Conservation (phyloP, 2,113 vertebrate genomes). For the Hippopotamus amphibius region DNA sequence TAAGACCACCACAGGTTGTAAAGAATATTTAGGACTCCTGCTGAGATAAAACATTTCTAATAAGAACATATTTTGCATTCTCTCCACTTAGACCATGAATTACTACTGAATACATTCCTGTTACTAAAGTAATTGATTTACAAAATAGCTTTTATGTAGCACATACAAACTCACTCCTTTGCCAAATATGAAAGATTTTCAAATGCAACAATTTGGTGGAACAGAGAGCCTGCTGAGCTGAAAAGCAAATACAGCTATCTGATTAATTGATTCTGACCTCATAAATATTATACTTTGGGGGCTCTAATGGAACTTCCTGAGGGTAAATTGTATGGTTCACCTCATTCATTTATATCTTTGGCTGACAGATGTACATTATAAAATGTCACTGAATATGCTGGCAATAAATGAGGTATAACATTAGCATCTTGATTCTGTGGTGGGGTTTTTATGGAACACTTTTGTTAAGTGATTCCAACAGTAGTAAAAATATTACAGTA, state of each 20-base stretch:
- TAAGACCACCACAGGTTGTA: not conserved
- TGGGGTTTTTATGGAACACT: slow-evolving; percentile 87
- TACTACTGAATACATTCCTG: slow-evolving; percentile 59
- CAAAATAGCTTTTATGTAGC: slow-evolving; percentile 78
- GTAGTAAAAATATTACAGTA: slow-evolving; percentile 85
- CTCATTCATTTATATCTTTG: slow-evolving; percentile 90
- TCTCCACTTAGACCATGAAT: slow-evolving; percentile 71
- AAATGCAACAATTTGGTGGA: slow-evolving; percentile 86
- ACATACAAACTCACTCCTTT: slow-evolving; percentile 78
- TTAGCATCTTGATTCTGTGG: slow-evolving; percentile 90
- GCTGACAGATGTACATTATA: slow-evolving; percentile 94
- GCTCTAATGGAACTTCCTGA: slow-evolving; percentile 92
- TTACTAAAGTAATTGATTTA: slow-evolving; percentile 81
- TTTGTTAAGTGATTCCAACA: slow-evolving; percentile 90
- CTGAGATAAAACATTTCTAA: slow-evolving; percentile 72
- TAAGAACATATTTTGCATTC: slow-evolving; percentile 75
- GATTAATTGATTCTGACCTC: slow-evolving; percentile 95
- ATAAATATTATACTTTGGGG: slow-evolving; percentile 93
- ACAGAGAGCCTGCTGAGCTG: slow-evolving; percentile 84
- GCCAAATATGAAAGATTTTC: slow-evolving; percentile 79
- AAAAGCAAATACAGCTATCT: slow-evolving; percentile 89
- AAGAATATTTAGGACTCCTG: slow-evolving; percentile 51
- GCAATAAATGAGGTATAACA: slow-evolving; percentile 92
- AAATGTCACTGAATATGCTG: slow-evolving; percentile 92
- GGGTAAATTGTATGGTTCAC: slow-evolving; percentile 92